Base-by-base conservation (phyloP, 2,888 invertebrate species). In the Liopterus haemorrhoidalis region DNA sequence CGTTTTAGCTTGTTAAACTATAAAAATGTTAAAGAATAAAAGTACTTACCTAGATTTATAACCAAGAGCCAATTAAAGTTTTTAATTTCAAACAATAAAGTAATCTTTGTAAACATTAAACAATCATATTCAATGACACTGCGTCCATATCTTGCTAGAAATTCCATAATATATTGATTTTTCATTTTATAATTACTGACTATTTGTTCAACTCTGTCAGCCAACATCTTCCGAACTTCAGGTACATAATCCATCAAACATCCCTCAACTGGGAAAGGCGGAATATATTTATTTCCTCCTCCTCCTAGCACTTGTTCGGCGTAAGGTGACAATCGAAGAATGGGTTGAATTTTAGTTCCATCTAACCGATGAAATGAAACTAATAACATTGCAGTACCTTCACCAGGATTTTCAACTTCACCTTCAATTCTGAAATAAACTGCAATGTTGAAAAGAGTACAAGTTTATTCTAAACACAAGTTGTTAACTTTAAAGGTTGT, bases 61-160 rank as follows among this genome's bases (percentile, higher is more conserved):
- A 73, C 71, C 18, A 82, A 65, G 35, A 82, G 69, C 68, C 78
- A 80, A 61, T 76, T 74, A 59, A 79, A 79, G 59, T 74, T 74
- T 56, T 77, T 73, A 63, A 74, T 72, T 63, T 78, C 75, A 62
- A 78, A 74, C 18, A 82, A 60, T 55, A 82, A 75, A 12, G 74
- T 71, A 12, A 78, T 73, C 49, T 65, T 68, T 11, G 58, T 59
- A 56, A 70, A 73, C 4, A 56, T 56, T 22, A 65, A 60, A 37
- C 64, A 60, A 59, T 76, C 74, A 59, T 71, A 74, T 55, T 76
- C 74, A 16, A 74, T 48, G 24, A 74, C 60, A 40, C 65, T 66
- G 39, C 64, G 60, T 36, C 67, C 66, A 60, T 67, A 69, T 37
- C 60, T 57, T 20, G 64, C 61, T 22, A 71, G 54, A 46, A 74